phyloP scores from a whole-genome alignment of 2,113 vertebrate species.

The Carassius gibelio region DNA sequence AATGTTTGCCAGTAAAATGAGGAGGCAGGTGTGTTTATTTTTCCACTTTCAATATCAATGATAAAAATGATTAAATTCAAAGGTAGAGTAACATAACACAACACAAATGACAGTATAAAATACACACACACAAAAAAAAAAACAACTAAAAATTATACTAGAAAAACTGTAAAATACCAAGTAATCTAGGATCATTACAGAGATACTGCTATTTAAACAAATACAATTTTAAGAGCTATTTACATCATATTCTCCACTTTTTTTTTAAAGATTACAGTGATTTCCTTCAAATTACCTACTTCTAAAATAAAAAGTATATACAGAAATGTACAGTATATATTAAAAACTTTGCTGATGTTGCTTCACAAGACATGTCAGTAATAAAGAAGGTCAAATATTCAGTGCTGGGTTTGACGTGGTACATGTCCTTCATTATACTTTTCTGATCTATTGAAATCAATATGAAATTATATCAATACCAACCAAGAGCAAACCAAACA shows the following conservation, averaged over 20 bases:
- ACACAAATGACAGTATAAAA: background rate
- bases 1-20: background rate
- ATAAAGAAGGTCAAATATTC: background rate
- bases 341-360: background rate
- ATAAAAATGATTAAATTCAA: background rate
- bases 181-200: background rate
- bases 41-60: background rate
- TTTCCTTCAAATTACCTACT: background rate
- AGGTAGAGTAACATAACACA: background rate
- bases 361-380: background rate
- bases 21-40: slow-evolving; percentile 1
- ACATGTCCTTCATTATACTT: background rate
- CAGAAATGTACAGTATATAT: background rate
- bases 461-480: slow-evolving; percentile 1
- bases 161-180: background rate
- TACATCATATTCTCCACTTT: too few relatives aligned
- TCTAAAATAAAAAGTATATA: background rate
- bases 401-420: background rate
- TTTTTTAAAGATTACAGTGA: background rate
- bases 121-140: background rate
- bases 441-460: background rate
- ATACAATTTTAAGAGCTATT: background rate
- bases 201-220: background rate
- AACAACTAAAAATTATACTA: background rate
- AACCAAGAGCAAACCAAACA: background rate